These are phyloP conservation scores for Pachydiplax longipennis DNA, from an alignment of 2,888 invertebrate genomes.

Conservation along the genomic window DNA sequence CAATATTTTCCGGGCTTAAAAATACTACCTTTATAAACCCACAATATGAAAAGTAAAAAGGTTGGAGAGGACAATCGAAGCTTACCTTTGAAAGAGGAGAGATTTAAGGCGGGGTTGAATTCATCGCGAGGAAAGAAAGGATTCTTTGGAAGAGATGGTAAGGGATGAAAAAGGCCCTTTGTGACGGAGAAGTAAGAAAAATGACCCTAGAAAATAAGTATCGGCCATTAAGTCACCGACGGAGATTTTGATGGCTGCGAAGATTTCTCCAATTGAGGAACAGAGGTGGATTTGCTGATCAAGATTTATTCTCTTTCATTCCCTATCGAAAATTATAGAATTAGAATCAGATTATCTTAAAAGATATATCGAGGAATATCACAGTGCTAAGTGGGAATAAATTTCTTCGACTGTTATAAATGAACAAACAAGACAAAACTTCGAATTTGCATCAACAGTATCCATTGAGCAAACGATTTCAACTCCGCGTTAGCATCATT, in stretches of 20 bases:
- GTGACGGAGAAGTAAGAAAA: not conserved
- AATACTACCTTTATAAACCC: not conserved
- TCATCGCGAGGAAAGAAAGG: not conserved
- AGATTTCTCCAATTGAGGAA: not conserved
- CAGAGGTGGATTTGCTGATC: not conserved
- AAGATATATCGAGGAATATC: not conserved
- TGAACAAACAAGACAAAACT: too few species aligned
- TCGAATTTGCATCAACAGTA: too few species aligned
- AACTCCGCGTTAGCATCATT: too few species aligned
- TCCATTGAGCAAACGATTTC: too few species aligned
- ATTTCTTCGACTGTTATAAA: not conserved
- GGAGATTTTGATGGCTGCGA: not conserved
- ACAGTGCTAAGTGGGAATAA: too few species aligned
- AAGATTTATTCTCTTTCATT: not conserved
- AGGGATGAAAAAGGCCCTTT: not conserved
- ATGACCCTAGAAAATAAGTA: not conserved
- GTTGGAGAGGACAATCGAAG: not conserved
- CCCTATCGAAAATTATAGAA: not conserved
- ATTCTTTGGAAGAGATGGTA: not conserved
- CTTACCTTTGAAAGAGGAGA: not conserved
- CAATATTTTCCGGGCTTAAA: not conserved
- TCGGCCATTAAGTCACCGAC: not conserved
- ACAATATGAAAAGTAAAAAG: not conserved
- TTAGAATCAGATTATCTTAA: not conserved
- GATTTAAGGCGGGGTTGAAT: not conserved